These are phyloP conservation scores for Lutraria lutraria DNA, from an alignment of 2,888 invertebrate species.

Conservation along the genomic window DNA sequence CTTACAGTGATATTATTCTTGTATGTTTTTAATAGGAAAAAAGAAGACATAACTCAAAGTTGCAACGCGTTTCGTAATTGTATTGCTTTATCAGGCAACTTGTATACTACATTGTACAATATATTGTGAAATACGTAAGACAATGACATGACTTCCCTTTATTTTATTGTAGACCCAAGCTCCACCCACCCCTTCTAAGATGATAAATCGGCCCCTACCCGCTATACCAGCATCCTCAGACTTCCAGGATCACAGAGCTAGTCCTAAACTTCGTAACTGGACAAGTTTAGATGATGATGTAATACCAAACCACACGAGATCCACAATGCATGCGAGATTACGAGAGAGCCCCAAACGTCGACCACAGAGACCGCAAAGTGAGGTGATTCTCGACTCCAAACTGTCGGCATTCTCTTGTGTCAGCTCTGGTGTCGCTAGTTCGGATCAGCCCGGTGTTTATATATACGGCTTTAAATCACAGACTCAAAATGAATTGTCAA, in stretches of 20 bases:
- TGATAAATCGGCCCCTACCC: slow-evolving; percentile 83
- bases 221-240: slow-evolving; percentile 70
- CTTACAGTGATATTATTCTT: no score
- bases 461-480: slow-evolving; percentile 74
- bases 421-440: background rate
- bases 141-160: background rate
- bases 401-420: slow-evolving; percentile 47
- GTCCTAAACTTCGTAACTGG: slow-evolving; percentile 72
- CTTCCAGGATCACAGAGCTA: slow-evolving; percentile 60
- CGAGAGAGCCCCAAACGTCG: slow-evolving; percentile 72
- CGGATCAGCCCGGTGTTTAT: slow-evolving; percentile 73
- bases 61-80: no score
- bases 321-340: slow-evolving; percentile 60
- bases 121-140: no score
- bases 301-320: slow-evolving; percentile 67
- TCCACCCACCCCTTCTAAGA: slow-evolving; percentile 67
- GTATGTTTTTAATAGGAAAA: no score
- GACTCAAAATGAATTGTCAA: slow-evolving; percentile 62
- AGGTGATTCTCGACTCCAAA: slow-evolving; percentile 72
- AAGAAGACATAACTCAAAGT: no score
- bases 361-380: slow-evolving; percentile 74
- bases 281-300: slow-evolving; percentile 76
- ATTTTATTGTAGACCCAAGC: slow-evolving; percentile 25
- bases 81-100: no score
- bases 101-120: no score